phyloP scores from a whole-genome alignment of 1,140 invertebrate genomes.

The Zaprionus inermis region DNA sequence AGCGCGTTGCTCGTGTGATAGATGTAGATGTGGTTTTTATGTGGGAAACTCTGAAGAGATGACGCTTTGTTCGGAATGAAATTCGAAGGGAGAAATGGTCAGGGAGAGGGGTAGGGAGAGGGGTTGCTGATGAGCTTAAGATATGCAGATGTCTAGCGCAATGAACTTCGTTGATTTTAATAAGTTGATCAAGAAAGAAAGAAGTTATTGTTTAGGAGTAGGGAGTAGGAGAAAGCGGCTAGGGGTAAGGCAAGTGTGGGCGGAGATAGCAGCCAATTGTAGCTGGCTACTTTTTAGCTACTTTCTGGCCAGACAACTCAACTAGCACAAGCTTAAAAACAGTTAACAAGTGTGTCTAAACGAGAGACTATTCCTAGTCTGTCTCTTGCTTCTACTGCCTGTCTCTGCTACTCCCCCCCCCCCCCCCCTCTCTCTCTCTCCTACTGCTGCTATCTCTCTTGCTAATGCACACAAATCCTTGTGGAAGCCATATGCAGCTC shows the following conservation, averaged over 20 bases:
- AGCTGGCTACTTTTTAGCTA: neutral
- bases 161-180: slow-evolving; percentile 29
- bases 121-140: slow-evolving; percentile 5
- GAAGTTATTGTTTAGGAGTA: neutral
- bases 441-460: neutral
- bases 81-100: neutral
- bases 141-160: slow-evolving; percentile 39
- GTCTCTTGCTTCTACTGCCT: neutral
- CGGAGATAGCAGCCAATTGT: no score
- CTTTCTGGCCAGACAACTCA: neutral
- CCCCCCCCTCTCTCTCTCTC: neutral
- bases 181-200: neutral
- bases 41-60: slow-evolving; percentile 29
- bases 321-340: neutral
- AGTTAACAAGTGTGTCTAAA: slow-evolving; percentile 22
- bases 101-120: neutral
- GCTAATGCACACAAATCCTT: slow-evolving; percentile 74
- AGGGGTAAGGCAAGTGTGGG: neutral
- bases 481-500: slow-evolving; percentile 76
- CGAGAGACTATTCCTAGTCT: slow-evolving; percentile 3
- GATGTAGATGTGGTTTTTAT: neutral
- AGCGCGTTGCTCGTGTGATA: slow-evolving; percentile 21
- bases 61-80: slow-evolving; percentile 15
- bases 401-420: slow-evolving; percentile 11
- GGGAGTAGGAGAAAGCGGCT: neutral